Base-by-base conservation (phyloP, 2,888 invertebrate species). In the Enchytraeus crypticus region DNA sequence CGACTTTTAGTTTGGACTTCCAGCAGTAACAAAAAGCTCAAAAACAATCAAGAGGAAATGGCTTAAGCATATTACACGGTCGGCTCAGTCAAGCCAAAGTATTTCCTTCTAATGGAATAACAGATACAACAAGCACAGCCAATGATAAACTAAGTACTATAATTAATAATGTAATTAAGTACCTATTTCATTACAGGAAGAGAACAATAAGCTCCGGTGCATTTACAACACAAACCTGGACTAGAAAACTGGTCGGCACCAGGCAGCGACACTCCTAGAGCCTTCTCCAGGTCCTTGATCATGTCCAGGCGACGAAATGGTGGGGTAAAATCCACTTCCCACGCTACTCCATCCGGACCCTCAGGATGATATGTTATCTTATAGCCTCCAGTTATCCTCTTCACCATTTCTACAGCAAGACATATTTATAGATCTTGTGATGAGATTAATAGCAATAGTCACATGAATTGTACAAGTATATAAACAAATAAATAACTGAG, bases 281-380 rank as follows among this genome's bases (percentile, higher is more conserved):
- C 83, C 73, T 88, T 86, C 78, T 96, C 97, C 59, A 99, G 82
- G 1, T 89, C 89, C 33, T 88, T 85, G 67, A 96, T 86, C 93
- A 99, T 96, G 26, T 88, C 85, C 3, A 98, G 83, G 67, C 91
- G 83, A 70, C 86, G 89, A 82, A 98, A 99, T 2, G 98, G 98
- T 32, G 97, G 98, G 3, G 93, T 93, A 75, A 97, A 99, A 80
- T 99, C 97, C 61, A 97, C 87, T 71, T 88, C 87, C 55, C 88
- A 87, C 4, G 88, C 89, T 0, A 69, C 86, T 0, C 92, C 93
- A 67, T 93, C 90, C 1, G 79, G 77, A 2, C 83, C 84, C 43
- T 82, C 80, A 0, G 96, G 96, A 79, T 93, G 96, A 76, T 92
- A 97, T 72, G 85, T 84, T 3, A 93, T 83, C 82, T 92, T 92